These are phyloP conservation scores for Poeciliopsis occidentalis DNA, from an alignment of 2,113 vertebrate species.

Conservation along the genomic window DNA sequence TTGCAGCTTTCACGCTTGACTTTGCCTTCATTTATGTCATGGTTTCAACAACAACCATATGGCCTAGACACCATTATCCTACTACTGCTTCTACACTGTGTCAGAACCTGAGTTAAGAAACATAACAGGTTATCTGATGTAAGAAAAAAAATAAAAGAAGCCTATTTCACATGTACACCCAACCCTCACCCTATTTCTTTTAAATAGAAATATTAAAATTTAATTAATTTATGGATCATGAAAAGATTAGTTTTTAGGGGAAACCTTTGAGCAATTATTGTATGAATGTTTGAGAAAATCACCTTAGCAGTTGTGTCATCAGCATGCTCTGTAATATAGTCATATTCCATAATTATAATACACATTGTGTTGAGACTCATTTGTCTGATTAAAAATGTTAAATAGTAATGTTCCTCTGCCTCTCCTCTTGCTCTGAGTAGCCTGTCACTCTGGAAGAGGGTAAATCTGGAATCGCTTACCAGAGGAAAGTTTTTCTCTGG, in stretches of 20 bases:
- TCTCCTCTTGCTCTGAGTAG: too few relatives aligned
- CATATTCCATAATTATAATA: too few relatives aligned
- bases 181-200: not conserved
- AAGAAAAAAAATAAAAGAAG: not conserved
- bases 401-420: too few relatives aligned
- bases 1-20: constrained; percentile 86
- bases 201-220: constrained; percentile 40
- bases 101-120: not conserved
- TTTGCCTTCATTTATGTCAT: constrained; percentile 86
- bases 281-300: too few relatives aligned
- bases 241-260: not conserved
- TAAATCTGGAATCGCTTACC: too few relatives aligned
- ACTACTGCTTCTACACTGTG: constrained; percentile 24
- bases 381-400: too few relatives aligned
- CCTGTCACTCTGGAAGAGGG: too few relatives aligned
- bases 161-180: not conserved
- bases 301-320: too few relatives aligned
- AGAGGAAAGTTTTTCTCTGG: too few relatives aligned
- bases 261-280: constrained; percentile 16
- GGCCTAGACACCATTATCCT: constrained; percentile 80
- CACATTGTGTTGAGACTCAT: too few relatives aligned
- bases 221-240: constrained; percentile 37
- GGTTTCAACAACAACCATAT: constrained; percentile 86
- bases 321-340: too few relatives aligned
- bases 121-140: not conserved